These are phyloP conservation scores for Drosophila bocqueti DNA, from an alignment of 1,140 invertebrate genomes.

Conservation along the genomic window DNA sequence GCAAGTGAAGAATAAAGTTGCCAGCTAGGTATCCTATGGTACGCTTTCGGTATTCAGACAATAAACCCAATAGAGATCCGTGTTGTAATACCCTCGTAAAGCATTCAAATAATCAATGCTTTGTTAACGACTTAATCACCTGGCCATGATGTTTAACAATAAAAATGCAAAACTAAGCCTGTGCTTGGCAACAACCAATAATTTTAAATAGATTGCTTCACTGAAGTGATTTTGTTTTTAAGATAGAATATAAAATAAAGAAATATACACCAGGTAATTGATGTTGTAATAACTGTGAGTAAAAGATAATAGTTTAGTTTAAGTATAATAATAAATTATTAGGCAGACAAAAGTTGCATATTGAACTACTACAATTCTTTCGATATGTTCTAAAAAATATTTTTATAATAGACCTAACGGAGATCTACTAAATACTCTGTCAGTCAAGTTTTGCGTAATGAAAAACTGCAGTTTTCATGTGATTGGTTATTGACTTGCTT, in stretches of 20 bases:
- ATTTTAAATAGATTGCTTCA: slow-evolving; percentile 21
- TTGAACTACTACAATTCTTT: not conserved
- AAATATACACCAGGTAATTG: too few species aligned
- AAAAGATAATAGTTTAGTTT: not conserved
- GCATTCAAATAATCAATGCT: slow-evolving; percentile 39
- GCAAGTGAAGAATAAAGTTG: not conserved
- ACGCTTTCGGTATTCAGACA: slow-evolving; percentile 10
- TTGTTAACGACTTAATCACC: slow-evolving; percentile 53
- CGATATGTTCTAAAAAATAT: not conserved
- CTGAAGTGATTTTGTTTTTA: not conserved
- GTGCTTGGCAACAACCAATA: slow-evolving; percentile 1
- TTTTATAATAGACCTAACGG: slow-evolving; percentile 20
- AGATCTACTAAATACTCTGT: slow-evolving; percentile 14
- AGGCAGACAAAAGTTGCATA: too few species aligned
- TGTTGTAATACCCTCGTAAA: slow-evolving; percentile 41
- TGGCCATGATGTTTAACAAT: slow-evolving; percentile 44
- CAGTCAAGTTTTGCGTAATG: slow-evolving; percentile 35
- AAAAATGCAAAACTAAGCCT: slow-evolving; percentile 41
- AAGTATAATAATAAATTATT: not conserved
- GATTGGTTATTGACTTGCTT: slow-evolving; percentile 36
- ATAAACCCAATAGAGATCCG: slow-evolving; percentile 23
- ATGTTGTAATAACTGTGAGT: not conserved
- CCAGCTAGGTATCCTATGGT: slow-evolving; percentile 5
- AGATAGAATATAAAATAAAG: not conserved
- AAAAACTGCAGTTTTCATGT: slow-evolving; percentile 17